Evolutionary conservation across 1,140 invertebrate genomes (phyloP), one percentile per base, ranked within the genome.

Genomic region (Polypedilum pembai): DNA sequence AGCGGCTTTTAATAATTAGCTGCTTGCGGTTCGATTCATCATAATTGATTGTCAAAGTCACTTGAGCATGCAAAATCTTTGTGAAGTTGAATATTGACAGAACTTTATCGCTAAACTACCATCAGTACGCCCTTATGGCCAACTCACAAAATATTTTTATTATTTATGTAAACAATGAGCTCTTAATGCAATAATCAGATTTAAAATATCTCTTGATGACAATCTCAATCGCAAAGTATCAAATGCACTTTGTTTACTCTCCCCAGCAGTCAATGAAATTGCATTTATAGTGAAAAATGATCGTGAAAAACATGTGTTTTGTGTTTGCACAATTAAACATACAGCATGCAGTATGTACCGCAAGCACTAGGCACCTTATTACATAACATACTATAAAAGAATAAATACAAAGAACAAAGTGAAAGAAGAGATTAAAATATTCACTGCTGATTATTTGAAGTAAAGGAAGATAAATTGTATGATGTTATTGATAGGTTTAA

Each of bases 241-340:
- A 33, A 33, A 33, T 56, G 45, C 45, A 56, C 5, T 33, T 33
- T 56, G 7, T 15, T 56, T 56, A 18, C 65, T 8, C 15, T 3
- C 2, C 20, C 20, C 18, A 69, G 15, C 65, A 21, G 17, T 10
- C 17, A 10, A 69, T 69, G 17, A n/a, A 56, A n/a, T 12, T 56
- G 45, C 45, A 56, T n/a, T 56, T 56, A 18, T 69, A 20, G 65
- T 69, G 65, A 69, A 69, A 69, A 69, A 69, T 69, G 65, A 69
- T 69, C 65, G 17, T 69, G 17, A 69, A 69, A 69, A 69, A 69
- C 65, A 69, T 69, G 65, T 69, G 65, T 21, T 69, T 69, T 69
- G 65, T 69, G 65, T 69, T 69, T 69, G 65, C 65, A 69, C 65
- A 69, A 69, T 69, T 69, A 20, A 69, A 21, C 18, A 20, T 20